These are phyloP conservation scores for Drosophila meridiana DNA, from an alignment of 2,888 invertebrate species.

Conservation along the genomic window DNA sequence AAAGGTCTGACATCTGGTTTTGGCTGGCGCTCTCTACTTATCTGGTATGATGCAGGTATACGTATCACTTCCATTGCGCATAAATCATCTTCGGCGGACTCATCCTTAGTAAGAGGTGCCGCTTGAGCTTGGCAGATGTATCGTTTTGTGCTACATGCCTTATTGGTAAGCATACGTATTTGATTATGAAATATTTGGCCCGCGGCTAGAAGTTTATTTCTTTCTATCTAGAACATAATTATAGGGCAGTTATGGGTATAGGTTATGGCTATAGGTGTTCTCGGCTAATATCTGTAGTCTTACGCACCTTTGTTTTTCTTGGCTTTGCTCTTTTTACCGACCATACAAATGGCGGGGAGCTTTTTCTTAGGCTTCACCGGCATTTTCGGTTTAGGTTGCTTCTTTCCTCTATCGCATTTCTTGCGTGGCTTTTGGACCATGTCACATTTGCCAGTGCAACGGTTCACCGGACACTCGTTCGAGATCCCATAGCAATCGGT, in stretches of 20 bases:
- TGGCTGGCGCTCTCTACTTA: constrained; percentile 39
- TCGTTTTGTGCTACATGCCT: constrained; percentile 2
- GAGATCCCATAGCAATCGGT: constrained; percentile 44
- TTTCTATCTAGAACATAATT: constrained; percentile 65
- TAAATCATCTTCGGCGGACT: background rate
- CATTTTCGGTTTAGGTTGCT: background rate
- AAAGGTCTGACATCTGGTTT: constrained; percentile 62
- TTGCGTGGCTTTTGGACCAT: constrained; percentile 44
- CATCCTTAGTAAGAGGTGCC: background rate
- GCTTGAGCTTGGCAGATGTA: background rate
- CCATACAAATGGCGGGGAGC: constrained; percentile 29
- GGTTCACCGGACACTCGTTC: constrained; percentile 5
- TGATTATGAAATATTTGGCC: constrained; percentile 14
- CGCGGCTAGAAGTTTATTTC: constrained; percentile 48
- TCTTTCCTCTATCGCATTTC: constrained; percentile 49
- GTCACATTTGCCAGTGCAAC: constrained; percentile 23
- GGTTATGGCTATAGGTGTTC: background rate
- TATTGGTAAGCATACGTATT: constrained; percentile 26
- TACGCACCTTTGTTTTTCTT: constrained; percentile 39
- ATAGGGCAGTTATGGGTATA: constrained; percentile 8
- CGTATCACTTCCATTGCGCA: constrained; percentile 47
- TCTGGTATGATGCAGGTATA: constrained; percentile 60
- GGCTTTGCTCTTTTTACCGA: constrained; percentile 4
- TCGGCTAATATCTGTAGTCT: background rate
- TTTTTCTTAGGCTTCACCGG: constrained; percentile 31